Evolutionary conservation across 30 jellyfish, hydroid and myxozoan genomes (phyloP).

Genomic region (Cassiopea xamachana): DNA sequence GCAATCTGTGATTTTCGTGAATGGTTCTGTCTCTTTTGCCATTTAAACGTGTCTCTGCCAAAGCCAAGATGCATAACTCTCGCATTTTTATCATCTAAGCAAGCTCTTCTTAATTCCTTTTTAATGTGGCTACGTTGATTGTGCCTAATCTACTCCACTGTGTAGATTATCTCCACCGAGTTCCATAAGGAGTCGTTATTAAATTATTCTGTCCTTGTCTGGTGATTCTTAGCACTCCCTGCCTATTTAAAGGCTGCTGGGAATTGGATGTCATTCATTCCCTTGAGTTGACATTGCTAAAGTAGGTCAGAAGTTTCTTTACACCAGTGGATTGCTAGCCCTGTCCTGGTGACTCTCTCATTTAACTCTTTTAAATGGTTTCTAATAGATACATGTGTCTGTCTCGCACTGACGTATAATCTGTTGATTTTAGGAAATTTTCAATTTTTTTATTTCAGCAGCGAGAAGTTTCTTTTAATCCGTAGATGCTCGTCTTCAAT

Average conservation of each 20-base stretch:
- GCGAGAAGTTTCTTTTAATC: not conserved
- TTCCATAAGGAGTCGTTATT: not conserved
- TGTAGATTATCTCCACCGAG: not conserved
- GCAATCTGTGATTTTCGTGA: not conserved
- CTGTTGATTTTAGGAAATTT: too few species aligned
- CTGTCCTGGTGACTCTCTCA: not conserved
- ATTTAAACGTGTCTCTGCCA: not conserved
- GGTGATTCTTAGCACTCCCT: not conserved
- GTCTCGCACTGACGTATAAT: too few species aligned
- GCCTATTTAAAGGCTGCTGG: not conserved
- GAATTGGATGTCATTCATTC: not conserved
- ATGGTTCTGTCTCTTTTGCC: not conserved
- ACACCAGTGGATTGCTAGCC: not conserved
- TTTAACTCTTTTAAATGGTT: not conserved
- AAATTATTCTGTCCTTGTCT: not conserved
- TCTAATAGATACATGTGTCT: too few species aligned
- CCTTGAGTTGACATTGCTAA: not conserved
- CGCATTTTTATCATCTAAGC: not conserved
- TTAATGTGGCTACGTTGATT: not conserved
- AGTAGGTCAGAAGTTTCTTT: not conserved
- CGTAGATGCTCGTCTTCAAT: not conserved
- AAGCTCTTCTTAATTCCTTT: not conserved
- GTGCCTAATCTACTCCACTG: not conserved
- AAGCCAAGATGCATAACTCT: not conserved
- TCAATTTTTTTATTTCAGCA: too few species aligned